Evolutionary conservation across 2,888 invertebrate species (phyloP).

Genomic region (Lottia scabra): DNA sequence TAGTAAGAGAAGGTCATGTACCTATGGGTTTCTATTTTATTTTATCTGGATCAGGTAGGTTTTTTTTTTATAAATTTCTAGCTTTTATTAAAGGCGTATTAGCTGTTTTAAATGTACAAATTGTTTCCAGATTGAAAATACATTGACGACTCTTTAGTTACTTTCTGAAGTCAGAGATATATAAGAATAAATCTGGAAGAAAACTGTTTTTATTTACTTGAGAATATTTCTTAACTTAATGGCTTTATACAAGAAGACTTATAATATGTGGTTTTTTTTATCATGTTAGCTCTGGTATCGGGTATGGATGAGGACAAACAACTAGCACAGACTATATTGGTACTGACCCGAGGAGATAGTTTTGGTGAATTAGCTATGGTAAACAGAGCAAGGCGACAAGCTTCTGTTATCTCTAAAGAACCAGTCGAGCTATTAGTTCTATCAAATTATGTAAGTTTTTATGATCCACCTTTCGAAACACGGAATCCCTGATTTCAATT

Average conservation of each 20-base stretch:
- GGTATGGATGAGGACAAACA: slow-evolving; percentile 41
- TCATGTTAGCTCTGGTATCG: slow-evolving; percentile 47
- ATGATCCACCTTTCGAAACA: too few relatives aligned
- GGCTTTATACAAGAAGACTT: too few relatives aligned
- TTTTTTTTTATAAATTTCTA: not conserved
- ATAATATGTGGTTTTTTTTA: not conserved
- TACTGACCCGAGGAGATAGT: slow-evolving; percentile 52
- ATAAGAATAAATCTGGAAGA: too few relatives aligned
- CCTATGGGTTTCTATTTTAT: slow-evolving; percentile 60
- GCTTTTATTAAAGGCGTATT: too few relatives aligned
- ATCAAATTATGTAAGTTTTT: slow-evolving; percentile 44
- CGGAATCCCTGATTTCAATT: too few relatives aligned
- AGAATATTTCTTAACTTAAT: too few relatives aligned
- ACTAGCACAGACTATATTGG: slow-evolving; percentile 46
- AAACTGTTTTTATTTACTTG: too few relatives aligned
- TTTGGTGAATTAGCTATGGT: slow-evolving; percentile 60
- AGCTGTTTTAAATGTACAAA: too few relatives aligned
- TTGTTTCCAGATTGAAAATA: too few relatives aligned
- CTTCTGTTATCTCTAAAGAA: slow-evolving; percentile 59
- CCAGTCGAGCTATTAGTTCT: slow-evolving; percentile 54
- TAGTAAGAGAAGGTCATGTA: slow-evolving; percentile 57
- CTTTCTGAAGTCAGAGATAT: too few relatives aligned
- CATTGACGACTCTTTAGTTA: too few relatives aligned
- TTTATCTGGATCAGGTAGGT: slow-evolving; percentile 57
- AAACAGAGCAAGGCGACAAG: slow-evolving; percentile 46